phyloP scores from a whole-genome alignment of 2,888 invertebrate genomes.

The Agonopterix subpropinquella region DNA sequence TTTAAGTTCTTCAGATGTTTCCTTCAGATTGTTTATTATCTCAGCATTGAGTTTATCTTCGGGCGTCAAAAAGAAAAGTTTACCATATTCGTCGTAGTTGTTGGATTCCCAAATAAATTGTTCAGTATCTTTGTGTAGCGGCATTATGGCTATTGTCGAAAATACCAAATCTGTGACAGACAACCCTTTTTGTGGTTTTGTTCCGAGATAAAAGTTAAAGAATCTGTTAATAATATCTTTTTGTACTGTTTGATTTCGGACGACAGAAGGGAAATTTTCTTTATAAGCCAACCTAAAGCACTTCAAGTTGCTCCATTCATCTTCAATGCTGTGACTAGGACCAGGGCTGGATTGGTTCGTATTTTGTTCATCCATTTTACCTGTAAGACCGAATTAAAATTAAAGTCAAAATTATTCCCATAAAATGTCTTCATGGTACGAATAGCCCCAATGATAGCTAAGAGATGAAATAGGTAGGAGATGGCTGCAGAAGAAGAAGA shows the following conservation, averaged over 20 bases:
- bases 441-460: no score
- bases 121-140: conserved; percentile 10
- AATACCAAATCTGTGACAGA: conserved; percentile 15
- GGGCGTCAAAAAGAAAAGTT: conserved; percentile 17
- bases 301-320: conserved; percentile 12
- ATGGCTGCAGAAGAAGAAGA: no score
- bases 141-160: conserved; percentile 18
- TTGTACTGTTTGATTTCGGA: conserved; percentile 11
- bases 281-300: conserved; percentile 9
- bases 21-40: conserved; percentile 6
- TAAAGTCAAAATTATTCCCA: no score
- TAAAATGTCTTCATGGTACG: no score
- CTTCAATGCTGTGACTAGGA: not conserved
- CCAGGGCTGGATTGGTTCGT: no score
- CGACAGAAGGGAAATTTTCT: conserved; percentile 11
- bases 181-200: conserved; percentile 16
- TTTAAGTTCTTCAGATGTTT: not conserved
- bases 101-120: conserved; percentile 12
- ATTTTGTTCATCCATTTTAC: no score
- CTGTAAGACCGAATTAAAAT: no score
- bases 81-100: conserved; percentile 14
- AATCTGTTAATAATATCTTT: conserved; percentile 14
- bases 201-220: conserved; percentile 17
- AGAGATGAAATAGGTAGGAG: no score
- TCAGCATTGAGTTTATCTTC: conserved; percentile 17